Base-by-base conservation (phyloP, 1,140 invertebrate genomes). In the Phortica variegata region DNA sequence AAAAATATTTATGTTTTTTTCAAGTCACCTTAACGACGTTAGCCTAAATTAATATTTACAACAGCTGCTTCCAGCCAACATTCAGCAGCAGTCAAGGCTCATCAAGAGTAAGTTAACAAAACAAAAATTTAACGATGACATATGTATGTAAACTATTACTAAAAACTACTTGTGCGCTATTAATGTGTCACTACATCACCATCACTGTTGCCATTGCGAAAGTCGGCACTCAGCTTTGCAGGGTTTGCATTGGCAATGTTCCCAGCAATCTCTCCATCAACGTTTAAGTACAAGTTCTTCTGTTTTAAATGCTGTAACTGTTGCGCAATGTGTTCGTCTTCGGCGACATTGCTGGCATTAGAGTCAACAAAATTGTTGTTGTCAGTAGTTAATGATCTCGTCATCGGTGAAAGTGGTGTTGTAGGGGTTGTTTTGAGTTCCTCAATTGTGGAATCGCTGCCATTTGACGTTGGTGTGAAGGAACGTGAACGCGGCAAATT, bases 381-480 rank as follows among this genome's bases (percentile, higher is more conserved):
- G 21, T 68, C 63, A 9, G 43, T 60, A 15, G 40, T 56, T 7
- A 66, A 47, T 3, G 63, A 68, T 40, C 57, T 21, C 8, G 63
- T 69, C 53, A 58, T 63, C 18, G 63, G 63, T 5, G 63, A 68
- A 6, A 29, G 45, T 2, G 61, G 61, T 7, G 58, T 65, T 2
- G 50, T 34, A 0, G 63, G 63, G 3, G 63, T 62, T 7, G 60
- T 60, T 21, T 43, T 51, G 19, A 68, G 29, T 19, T 69, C 65
- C 21, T 68, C 63, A 21, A 68, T 68, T 1, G 63, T 68, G 1
- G 63, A 69, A 42, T 68, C 63, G 16, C 63, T 68, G 7, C 54
- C 52, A 20, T 40, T 68, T 3, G 65, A 68, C 0, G 23, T 26
- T 26, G 65, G 63, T 13, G 65, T 59, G 18, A 39, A 59, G 8